Evolutionary conservation across 2,113 vertebrate genomes (phyloP).

Genomic region (Silurus glanis): DNA sequence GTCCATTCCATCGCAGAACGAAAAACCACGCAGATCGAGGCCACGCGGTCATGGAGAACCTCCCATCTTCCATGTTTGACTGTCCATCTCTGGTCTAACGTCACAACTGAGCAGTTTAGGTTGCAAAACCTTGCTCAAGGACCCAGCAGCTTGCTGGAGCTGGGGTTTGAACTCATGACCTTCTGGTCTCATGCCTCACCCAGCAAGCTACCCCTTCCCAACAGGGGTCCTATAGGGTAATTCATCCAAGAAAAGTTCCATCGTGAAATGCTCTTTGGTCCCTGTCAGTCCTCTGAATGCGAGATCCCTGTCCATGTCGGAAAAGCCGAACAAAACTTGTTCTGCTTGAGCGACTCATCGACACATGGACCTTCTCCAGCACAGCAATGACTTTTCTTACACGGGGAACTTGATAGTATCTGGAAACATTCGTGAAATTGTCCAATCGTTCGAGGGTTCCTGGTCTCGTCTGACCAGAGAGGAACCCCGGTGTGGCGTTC

Average conservation of each 20-base stretch:
- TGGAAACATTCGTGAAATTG: neutral
- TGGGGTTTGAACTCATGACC: no score
- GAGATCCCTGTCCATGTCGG: no score
- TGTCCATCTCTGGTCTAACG: neutral
- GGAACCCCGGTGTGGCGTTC: neutral
- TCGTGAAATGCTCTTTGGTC: no score
- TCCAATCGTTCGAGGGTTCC: neutral
- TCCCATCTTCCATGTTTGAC: neutral
- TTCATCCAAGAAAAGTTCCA: no score
- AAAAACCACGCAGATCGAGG: neutral
- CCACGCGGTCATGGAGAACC: neutral
- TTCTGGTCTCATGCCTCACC: no score
- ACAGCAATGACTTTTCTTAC: slow-evolving; percentile 6
- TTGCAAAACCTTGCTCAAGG: no score
- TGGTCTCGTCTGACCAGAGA: neutral
- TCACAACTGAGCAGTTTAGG: no score
- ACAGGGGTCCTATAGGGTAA: no score
- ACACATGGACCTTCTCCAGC: neutral
- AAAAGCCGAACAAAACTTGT: neutral
- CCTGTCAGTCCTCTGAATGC: no score
- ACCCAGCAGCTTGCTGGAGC: no score
- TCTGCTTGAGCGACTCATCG: neutral
- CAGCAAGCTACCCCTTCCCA: no score
- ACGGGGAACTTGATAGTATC: slow-evolving; percentile 40
- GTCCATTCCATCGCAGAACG: neutral